Evolutionary conservation across 1,140 invertebrate species (phyloP).

Genomic region (Brachionus rotundiformis): DNA sequence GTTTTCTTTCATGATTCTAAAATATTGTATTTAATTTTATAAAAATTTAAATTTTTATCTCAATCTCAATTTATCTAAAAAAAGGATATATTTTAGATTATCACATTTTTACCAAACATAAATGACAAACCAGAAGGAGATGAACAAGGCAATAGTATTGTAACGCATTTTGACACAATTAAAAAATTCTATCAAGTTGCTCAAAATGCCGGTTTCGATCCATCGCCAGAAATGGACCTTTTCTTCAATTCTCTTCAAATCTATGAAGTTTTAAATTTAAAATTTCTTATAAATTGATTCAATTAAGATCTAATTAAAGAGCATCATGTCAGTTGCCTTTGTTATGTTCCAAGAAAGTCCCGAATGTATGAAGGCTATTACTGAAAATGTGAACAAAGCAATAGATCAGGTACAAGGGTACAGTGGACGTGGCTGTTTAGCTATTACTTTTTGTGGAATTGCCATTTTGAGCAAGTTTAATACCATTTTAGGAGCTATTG

Average conservation of each 20-base stretch:
- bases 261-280: neutral
- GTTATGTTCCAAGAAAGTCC: constrained; percentile 36
- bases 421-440: neutral
- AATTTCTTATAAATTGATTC: neutral
- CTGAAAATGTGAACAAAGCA: constrained; percentile 22
- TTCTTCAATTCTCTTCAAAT: constrained; percentile 52
- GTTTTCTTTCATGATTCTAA: no score
- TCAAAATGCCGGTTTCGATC: constrained; percentile 37
- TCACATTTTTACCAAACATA: constrained; percentile 46
- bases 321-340: constrained; percentile 38
- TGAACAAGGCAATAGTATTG: neutral
- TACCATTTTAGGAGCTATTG: neutral
- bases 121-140: constrained; percentile 7
- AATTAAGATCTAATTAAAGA: neutral
- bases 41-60: no score
- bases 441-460: neutral
- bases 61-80: neutral
- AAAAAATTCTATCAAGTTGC: constrained; percentile 25
- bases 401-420: constrained; percentile 31
- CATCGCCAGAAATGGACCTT: constrained; percentile 33
- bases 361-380: constrained; percentile 44
- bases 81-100: neutral
- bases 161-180: constrained; percentile 48
- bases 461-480: constrained; percentile 43
- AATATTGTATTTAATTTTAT: no score